These are phyloP conservation scores for Dromococcyx pavoninus DNA, from an alignment of 2,797 vertebrate genomes.

Conservation along the genomic window DNA sequence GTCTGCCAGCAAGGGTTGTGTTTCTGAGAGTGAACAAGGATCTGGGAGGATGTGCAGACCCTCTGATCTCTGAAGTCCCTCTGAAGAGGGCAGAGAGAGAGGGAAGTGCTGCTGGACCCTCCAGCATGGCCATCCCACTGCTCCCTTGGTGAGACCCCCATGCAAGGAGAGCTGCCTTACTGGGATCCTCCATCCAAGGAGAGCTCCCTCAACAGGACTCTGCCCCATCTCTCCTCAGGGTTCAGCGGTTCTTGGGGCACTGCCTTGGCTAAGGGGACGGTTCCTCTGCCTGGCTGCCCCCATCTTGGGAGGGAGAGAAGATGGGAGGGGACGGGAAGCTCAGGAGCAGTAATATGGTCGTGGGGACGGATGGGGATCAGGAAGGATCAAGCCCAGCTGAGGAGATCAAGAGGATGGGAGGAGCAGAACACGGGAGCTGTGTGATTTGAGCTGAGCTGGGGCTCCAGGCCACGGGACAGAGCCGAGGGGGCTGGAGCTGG, in stretches of 20 bases:
- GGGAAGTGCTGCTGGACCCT: not conserved
- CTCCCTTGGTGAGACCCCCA: not conserved
- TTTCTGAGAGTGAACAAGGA: not conserved
- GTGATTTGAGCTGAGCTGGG: not conserved
- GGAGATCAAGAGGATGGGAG: not conserved
- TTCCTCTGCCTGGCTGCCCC: not conserved
- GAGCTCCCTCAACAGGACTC: not conserved
- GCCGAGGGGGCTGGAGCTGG: not conserved
- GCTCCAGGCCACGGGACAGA: accelerated
- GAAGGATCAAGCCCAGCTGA: not conserved
- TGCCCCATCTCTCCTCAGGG: not conserved
- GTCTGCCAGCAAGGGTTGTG: not conserved
- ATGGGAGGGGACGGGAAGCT: not conserved
- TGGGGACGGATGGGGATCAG: not conserved
- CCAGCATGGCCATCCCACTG: accelerated
- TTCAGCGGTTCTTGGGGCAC: not conserved
- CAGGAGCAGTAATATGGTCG: not conserved
- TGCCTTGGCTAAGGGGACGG: not conserved
- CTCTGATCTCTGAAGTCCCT: too few relatives aligned
- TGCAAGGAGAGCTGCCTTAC: not conserved
- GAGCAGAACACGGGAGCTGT: not conserved
- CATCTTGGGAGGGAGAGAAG: accelerated
- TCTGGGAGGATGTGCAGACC: not conserved
- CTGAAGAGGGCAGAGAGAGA: not conserved
- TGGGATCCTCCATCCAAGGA: not conserved